Base-by-base conservation (phyloP, 2,797 vertebrate genomes). In the Amphiprion clarkii region DNA sequence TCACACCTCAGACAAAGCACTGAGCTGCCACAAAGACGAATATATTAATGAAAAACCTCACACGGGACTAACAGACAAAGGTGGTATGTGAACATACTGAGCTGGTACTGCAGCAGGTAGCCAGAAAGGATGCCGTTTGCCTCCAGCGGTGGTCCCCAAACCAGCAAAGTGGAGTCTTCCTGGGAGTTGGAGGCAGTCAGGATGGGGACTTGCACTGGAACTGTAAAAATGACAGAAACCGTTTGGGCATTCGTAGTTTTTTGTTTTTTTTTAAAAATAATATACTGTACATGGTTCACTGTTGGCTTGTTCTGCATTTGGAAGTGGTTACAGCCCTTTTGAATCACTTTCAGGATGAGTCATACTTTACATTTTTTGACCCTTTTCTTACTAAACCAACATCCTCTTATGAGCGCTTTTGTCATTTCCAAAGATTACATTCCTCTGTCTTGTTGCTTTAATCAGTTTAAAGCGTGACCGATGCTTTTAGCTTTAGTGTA, bases 41-140 rank as follows among this genome's bases (percentile, higher is more conserved):
- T 69, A 23, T 57, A 64, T 67, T 65, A 36, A 70, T 74, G 27
- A 42, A 63, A 70, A 60, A 55, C 23, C 49, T 69, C 21, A 42
- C 25, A 67, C 27, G 67, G 56, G 31, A 67, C 25, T 12, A 53
- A 42, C 40, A 60, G 48, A 33, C 11, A 23, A 39, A 27, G 19
- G 55, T 4, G 13, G 29, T 53, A 25, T 25, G 60, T 69, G 31
- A 67, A 95, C 97, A 23, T 96, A 99, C 98, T 93, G 83, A 95
- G 96, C 83, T 98, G 96, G 78, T 97, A 96, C 42, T 96, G 96
- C 65, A 99, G 93, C 25, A 95, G 29, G 75, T 98, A 99, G 76
- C 97, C 95, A 1, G 93, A 96, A 46, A 98, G 93, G 87, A 97
- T 89, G 44, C 98, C 98, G 0, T 99, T 97, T 19, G 94, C 49